phyloP scores from a whole-genome alignment of 2,888 invertebrate species.

The Xestia rhomboidea region DNA sequence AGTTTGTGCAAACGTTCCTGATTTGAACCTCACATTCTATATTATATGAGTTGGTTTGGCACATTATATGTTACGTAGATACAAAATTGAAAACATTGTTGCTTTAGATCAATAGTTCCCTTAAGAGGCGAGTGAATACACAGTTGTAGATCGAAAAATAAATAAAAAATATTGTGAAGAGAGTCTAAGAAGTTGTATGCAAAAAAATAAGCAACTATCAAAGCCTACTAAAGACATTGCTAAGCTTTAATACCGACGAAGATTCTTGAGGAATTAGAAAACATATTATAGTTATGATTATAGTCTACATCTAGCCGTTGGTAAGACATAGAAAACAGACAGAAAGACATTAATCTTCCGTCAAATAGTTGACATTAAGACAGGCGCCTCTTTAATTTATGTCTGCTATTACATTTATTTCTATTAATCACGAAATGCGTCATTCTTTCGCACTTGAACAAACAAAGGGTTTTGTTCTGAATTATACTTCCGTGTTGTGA shows the following conservation, averaged over 20 bases:
- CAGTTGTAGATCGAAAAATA: not conserved
- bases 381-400: constrained; percentile 39
- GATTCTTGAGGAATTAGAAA: not conserved
- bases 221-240: not conserved
- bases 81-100: no score
- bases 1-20: not conserved
- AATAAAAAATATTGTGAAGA: not conserved
- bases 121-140: not conserved
- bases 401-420: constrained; percentile 50
- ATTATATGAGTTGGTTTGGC: no score
- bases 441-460: constrained; percentile 44
- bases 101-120: not conserved
- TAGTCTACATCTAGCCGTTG: no score
- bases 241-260: not conserved
- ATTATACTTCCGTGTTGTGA: constrained; percentile 55
- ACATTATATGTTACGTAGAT: no score
- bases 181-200: not conserved
- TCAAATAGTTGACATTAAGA: constrained; percentile 29
- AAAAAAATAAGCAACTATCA: not conserved
- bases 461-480: constrained; percentile 68
- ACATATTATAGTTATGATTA: not conserved
- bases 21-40: not conserved
- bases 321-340: no score
- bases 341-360: constrained; percentile 11
- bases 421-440: constrained; percentile 53